Percentiles rank a stretch among this genome's conserved stretches.
These are phyloP conservation scores for Acanthoscelides obtectus DNA, from an alignment of 2,888 invertebrate species.

Conservation along the genomic window DNA sequence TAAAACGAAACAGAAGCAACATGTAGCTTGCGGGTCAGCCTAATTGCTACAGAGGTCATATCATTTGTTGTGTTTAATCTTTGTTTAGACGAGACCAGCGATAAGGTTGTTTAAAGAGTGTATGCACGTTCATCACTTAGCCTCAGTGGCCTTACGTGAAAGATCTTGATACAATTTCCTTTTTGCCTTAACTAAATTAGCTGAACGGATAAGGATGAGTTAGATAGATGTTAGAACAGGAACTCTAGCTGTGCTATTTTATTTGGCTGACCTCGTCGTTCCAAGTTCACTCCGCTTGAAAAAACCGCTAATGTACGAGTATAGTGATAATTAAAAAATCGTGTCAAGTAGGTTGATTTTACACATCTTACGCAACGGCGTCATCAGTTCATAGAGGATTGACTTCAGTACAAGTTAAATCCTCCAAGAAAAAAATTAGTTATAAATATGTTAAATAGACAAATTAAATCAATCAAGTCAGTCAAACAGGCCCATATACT, in stretches of 20 bases:
- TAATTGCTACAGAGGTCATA: constrained; percentile 50
- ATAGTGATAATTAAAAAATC: no score
- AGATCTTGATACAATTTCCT: constrained; percentile 25
- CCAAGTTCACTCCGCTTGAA: no score
- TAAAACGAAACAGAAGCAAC: constrained; percentile 39
- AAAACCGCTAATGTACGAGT: no score
- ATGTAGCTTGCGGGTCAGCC: constrained; percentile 47
- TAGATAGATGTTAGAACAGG: neutral
- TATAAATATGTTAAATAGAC: no score
- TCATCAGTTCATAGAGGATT: no score
- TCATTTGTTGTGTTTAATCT: constrained; percentile 46
- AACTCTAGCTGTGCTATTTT: neutral
- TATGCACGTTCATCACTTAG: constrained; percentile 30
- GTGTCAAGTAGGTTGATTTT: no score
- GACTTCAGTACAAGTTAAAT: no score
- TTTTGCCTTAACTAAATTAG: constrained; percentile 1
- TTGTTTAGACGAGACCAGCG: constrained; percentile 38
- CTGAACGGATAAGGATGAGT: neutral
- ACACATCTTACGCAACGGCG: no score
- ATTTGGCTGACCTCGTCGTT: no score
- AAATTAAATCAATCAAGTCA: no score
- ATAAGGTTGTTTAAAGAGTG: constrained; percentile 40
- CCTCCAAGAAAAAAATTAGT: no score
- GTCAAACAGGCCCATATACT: no score
- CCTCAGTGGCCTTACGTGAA: constrained; percentile 12